phyloP scores from a whole-genome alignment of 2,113 vertebrate species.

The Nothoprocta perdicaria region DNA sequence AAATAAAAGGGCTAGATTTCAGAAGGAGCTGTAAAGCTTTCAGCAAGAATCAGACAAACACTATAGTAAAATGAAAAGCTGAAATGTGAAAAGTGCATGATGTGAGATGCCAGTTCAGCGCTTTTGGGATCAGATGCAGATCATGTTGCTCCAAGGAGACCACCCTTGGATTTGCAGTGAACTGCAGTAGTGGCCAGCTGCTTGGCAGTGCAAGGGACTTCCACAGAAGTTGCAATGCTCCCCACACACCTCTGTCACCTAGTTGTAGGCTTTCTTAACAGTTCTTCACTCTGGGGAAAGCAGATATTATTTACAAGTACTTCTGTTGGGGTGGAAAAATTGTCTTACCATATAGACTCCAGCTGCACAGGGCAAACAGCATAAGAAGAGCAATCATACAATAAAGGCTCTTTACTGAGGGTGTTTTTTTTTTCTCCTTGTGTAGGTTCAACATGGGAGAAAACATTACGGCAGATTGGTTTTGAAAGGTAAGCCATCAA shows the following conservation, averaged over 20 bases:
- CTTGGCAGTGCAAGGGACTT: neutral
- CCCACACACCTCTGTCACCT: neutral
- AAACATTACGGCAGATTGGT: conserved; percentile 93
- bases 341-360: neutral
- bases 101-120: conserved; percentile 22
- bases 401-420: conserved; percentile 9
- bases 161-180: conserved; percentile 7
- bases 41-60: neutral
- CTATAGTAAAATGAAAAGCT: conserved; percentile 30
- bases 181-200: neutral
- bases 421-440: conserved; percentile 57
- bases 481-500: conserved; percentile 91
- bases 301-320: neutral
- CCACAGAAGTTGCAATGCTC: neutral
- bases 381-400: neutral
- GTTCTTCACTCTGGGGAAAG: neutral
- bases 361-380: neutral
- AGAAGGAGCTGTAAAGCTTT: conserved; percentile 30
- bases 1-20: conserved; percentile 17
- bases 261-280: neutral
- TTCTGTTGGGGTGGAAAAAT: neutral
- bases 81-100: neutral
- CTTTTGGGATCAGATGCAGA: neutral
- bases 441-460: conserved; percentile 93
- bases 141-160: neutral